Conservation (phyloP, 53 echinoderm and acorn worm genomes). For the Astropecten irregularis region DNA sequence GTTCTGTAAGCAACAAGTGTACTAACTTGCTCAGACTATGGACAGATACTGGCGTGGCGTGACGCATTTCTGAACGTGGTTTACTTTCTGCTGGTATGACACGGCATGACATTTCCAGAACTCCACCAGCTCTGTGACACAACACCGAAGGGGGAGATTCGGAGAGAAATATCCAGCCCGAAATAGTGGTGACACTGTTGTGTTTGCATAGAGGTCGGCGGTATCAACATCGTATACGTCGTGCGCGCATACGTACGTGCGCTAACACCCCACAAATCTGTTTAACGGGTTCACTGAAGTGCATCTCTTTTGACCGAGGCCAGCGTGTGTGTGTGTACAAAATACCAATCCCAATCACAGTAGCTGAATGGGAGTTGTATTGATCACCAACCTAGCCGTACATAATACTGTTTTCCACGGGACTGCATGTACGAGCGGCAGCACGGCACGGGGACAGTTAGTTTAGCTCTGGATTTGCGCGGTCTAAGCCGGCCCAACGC, state of each 20-base stretch:
- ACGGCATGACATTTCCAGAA: too few species aligned
- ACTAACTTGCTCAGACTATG: neutral
- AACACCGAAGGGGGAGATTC: too few species aligned
- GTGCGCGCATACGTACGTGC: neutral
- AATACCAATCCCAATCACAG: conserved; percentile 22
- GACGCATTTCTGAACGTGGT: too few species aligned
- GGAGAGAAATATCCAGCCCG: too few species aligned
- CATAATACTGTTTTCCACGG: neutral
- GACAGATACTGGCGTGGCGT: neutral
- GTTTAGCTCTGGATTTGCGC: too few species aligned
- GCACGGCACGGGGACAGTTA: too few species aligned
- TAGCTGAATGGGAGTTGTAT: conserved; percentile 24
- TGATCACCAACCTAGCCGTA: neutral
- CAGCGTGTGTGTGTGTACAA: conserved; percentile 43
- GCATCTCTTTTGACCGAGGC: conserved; percentile 7
- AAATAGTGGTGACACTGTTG: too few species aligned
- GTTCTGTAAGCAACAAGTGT: conserved; percentile 48
- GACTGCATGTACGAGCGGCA: neutral
- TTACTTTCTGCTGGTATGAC: too few species aligned
- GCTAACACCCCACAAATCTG: conserved; percentile 30
- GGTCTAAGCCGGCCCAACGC: neutral
- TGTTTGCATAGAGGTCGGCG: neutral
- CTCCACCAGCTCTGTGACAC: too few species aligned
- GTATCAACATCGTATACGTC: too few species aligned
- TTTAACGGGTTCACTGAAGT: conserved; percentile 20